Base-by-base conservation (phyloP, 2,113 vertebrate genomes). In the Coregonus clupeaformis region DNA sequence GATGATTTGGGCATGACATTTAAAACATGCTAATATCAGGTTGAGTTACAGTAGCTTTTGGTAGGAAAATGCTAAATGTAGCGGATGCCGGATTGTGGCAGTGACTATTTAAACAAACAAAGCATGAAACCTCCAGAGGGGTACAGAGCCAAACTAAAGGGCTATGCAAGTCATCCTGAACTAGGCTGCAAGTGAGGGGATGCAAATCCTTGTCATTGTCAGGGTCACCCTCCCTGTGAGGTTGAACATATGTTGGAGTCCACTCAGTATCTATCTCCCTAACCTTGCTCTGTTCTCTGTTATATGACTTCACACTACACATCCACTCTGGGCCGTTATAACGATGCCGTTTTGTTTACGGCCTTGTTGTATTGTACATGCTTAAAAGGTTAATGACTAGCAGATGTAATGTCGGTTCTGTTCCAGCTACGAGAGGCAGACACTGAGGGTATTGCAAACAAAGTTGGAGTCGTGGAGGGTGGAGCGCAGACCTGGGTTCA, bases 291-390 rank as follows among this genome's bases (percentile, higher is more conserved):
- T 91, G 89, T 64, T 89, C 84, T 85, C 81, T 83, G 90, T 91
- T 89, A 92, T 67, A 1, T 24, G 63, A 85, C 78, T 85, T 85
- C 75, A 85, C 84, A 42, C 36, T 42, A 42, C 9, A 83, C 86
- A 60, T 87, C 60, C 52, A 67, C 69, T 71, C n/a, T 36, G 12
- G 67, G 59, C 72, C 77, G 77, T 73, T 76, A 81, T 84, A 84
- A 86, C 80, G 83, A 76, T 76, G 69, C 75, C 76, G 72, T 85
- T 75, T 85, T 90, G 88, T 91, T 92, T 91, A 88, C 87, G 72
- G 71, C 85, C 84, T 84, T 86, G 85, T 85, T 87, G 83, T 86
- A 79, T 69, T 55, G 75, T 79, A 82, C 79, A 69, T 85, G 86
- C 89, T 85, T 80, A 45, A 63, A 65, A 80, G 86, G 83, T 84